Evolutionary conservation across 2,888 invertebrate genomes (phyloP), one percentile per base, ranked within the genome.

Genomic region (Biston betularia): DNA sequence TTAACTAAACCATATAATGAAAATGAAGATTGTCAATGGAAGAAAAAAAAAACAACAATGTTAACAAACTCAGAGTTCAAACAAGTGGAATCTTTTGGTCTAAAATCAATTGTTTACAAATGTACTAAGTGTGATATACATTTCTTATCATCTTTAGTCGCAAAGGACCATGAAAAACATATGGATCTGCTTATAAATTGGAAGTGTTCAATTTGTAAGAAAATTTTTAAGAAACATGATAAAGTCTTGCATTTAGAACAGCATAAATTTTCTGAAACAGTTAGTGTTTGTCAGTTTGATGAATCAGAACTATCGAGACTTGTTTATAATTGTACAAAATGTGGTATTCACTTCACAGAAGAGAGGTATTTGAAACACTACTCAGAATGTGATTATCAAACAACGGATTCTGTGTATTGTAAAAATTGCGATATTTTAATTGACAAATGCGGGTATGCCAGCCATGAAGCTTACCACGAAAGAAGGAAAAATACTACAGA

Each of bases 121-220:
- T 91, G 91, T 72, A 68, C 71, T 62, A 82, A 84, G 75, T 91
- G 91, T 77, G 81, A 87, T 66, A 75, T 89, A 50, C 80, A 82
- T 70, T 91, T 91, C 78, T 70, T 90, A 57, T 82, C 85, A 50
- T 79, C 82, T 33, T 72, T 79, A 65, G 59, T 76, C 61, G 88
- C 88, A 42, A 75, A 68, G 34, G 76, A 82, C 50, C 91, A 91
- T 74, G 65, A 66, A 45, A 73, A 81, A 60, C 91, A 90, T 64
- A 79, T 80, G 71, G 76, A 81, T 68, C 71, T 83, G 58, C 73
- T 84, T 65, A 77, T 79, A 49, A 81, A 86, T 69, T 90, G 88
- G 87, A 84, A 89, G 75, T 91, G 91, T 73, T 66, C 60, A 11
- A 65, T 70, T 15, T 91, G 91, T 70, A 66, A 75, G 35, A 78